Conservation (phyloP, 2,888 invertebrate species). For the Cephonodes hylas region DNA sequence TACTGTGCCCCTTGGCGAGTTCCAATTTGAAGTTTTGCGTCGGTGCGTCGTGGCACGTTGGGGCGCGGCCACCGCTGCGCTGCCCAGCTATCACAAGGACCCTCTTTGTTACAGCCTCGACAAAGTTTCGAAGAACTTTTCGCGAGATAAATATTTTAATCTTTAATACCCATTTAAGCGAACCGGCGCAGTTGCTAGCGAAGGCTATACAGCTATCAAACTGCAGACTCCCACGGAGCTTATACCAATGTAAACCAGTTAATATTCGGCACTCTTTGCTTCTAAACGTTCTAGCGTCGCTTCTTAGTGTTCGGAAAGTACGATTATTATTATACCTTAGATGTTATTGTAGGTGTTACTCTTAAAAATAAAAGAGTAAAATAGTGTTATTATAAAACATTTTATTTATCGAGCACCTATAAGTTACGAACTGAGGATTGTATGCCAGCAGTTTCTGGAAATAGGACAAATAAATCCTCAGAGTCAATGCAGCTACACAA, state of each 20-base stretch:
- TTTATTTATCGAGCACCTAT: slow-evolving; percentile 22
- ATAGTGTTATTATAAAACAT: slow-evolving; percentile 24
- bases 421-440: slow-evolving; percentile 10
- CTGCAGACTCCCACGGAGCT: slow-evolving; percentile 49
- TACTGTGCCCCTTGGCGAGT: slow-evolving; percentile 50
- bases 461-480: slow-evolving; percentile 17
- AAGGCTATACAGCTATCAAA: slow-evolving; percentile 53
- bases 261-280: slow-evolving; percentile 34
- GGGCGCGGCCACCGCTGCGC: slow-evolving; percentile 24
- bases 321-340: slow-evolving; percentile 37
- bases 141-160: slow-evolving; percentile 71
- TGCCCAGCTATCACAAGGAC: slow-evolving; percentile 42
- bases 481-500: slow-evolving; percentile 14
- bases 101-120: slow-evolving; percentile 58
- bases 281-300: slow-evolving; percentile 32
- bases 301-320: slow-evolving; percentile 29
- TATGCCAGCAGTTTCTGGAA: slow-evolving; percentile 14
- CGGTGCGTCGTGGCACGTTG: no score
- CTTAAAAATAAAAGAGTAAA: slow-evolving; percentile 30
- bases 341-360: slow-evolving; percentile 31
- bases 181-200: slow-evolving; percentile 47
- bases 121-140: slow-evolving; percentile 62
- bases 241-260: slow-evolving; percentile 52
- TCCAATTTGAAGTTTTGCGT: slow-evolving; percentile 49
- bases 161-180: slow-evolving; percentile 68